Base-by-base conservation (phyloP, 2,113 vertebrate genomes). In the Serilophus lunatus region DNA sequence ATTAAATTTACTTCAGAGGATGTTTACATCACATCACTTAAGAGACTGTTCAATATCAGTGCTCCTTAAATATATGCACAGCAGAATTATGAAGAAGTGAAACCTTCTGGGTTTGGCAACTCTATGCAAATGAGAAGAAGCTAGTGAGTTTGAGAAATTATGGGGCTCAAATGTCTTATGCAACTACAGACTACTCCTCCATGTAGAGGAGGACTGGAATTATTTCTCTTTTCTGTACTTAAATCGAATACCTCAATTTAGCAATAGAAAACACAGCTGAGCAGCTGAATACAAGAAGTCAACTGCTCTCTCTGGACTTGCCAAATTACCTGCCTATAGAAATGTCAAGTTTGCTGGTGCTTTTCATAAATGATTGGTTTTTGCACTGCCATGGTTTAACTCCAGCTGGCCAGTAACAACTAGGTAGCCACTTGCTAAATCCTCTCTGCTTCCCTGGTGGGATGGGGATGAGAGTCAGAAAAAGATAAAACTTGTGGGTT, bases 321-420 rank as follows among this genome's bases (percentile, higher is more conserved):
- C 40, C 45, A 77, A 47, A 18, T 81, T 69, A 80, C 38, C 69
- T 84, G 44, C 23, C 20, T 8, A 3, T 20, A 51, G 59, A 93
- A 90, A 92, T 76, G 31, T 49, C 59, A 81, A 38, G 24, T 84
- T 87, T 87, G 9, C 18, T 59, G 40, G 23, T 42, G 35, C 70
- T 82, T 65, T 99, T 72, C 88, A 95, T 63, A 95, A 98, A 42
- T 81, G 70, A 72, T 86, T 98, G 36, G 72, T 74, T 79, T 92
- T 65, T 75, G 65, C 47, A 49, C 95, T 97, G 53, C 15, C 45
- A 51, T 33, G 51, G 45, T 31, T 60, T 77, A 77, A 77, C 33
- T 77, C 36, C 83, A 77, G 45, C 22, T 86, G 54, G 22, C 45
- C 45, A 51, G 53, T 35, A 76, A 35, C 36, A 51, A 44, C 45